A percentile compares a stretch with the other conserved stretches of the same genome.
These are phyloP conservation scores for Melanostoma scalare DNA, from an alignment of 2,888 invertebrate genomes.

Conservation along the genomic window DNA sequence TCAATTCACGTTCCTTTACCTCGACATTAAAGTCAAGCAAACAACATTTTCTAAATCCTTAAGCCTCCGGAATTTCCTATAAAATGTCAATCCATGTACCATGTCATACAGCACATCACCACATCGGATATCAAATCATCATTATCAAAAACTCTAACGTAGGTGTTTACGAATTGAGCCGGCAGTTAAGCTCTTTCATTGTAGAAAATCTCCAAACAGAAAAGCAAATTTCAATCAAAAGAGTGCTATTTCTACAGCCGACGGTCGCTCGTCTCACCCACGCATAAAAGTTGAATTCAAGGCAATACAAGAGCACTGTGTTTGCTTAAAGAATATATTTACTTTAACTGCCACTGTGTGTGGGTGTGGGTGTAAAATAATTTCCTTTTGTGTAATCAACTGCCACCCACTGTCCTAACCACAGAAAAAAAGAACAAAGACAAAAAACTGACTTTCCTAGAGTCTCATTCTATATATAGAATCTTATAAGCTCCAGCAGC, in stretches of 20 bases:
- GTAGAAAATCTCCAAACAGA: constrained; percentile 23
- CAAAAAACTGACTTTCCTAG: constrained; percentile 20
- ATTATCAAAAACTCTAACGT: constrained; percentile 18
- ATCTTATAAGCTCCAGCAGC: constrained; percentile 44
- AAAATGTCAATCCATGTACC: constrained; percentile 19
- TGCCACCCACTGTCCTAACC: constrained; percentile 48
- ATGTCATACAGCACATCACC: background rate
- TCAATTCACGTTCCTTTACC: background rate
- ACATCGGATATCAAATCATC: constrained; percentile 9
- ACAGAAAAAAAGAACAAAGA: background rate
- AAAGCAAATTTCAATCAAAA: constrained; percentile 33
- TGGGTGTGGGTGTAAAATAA: constrained; percentile 65
- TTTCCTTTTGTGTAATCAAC: constrained; percentile 66
- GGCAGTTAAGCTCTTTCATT: constrained; percentile 22
- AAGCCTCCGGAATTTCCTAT: constrained; percentile 13
- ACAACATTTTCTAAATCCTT: background rate
- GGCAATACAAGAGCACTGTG: background rate
- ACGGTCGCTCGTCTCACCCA: constrained; percentile 17
- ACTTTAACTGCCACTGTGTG: background rate
- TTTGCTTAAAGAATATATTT: background rate
- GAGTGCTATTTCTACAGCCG: constrained; percentile 16
- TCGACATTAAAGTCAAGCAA: background rate
- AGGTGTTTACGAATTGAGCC: background rate
- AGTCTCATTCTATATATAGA: constrained; percentile 36
- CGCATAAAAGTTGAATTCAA: constrained; percentile 38